Evolutionary conservation across 1,140 invertebrate genomes (phyloP).

Genomic region (Sitodiplosis mosellana): DNA sequence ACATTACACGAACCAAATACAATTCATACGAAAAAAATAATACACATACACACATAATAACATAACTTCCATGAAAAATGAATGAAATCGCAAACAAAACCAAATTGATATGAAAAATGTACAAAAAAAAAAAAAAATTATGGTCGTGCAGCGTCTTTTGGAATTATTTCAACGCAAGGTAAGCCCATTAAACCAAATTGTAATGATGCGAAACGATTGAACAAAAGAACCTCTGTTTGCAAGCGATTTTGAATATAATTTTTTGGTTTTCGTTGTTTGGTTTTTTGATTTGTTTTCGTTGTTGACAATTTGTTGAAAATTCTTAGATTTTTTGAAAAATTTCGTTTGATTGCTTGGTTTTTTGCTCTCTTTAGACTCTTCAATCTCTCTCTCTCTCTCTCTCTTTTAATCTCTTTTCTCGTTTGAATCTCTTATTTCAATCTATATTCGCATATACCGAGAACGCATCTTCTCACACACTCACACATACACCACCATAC

Average conservation of each 20-base stretch:
- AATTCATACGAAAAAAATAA: neutral
- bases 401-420: too few species aligned
- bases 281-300: neutral
- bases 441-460: too few species aligned
- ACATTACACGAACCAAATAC: neutral
- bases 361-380: neutral
- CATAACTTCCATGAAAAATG: constrained; percentile 3
- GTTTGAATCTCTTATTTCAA: too few species aligned
- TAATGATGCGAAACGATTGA: neutral
- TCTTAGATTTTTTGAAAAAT: neutral
- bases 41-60: neutral
- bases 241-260: neutral
- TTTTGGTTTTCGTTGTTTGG: neutral
- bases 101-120: too few species aligned
- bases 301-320: too few species aligned
- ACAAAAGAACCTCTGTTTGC: neutral
- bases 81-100: too few species aligned
- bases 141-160: constrained; percentile 72
- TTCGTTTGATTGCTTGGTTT: neutral
- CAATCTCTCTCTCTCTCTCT: too few species aligned
- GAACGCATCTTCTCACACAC: too few species aligned
- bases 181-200: constrained; percentile 32
- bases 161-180: constrained; percentile 96
- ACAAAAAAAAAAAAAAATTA: too few species aligned
- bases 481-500: too few species aligned